phyloP scores from a whole-genome alignment of 1,140 invertebrate genomes.

The Leptinotarsa texana region DNA sequence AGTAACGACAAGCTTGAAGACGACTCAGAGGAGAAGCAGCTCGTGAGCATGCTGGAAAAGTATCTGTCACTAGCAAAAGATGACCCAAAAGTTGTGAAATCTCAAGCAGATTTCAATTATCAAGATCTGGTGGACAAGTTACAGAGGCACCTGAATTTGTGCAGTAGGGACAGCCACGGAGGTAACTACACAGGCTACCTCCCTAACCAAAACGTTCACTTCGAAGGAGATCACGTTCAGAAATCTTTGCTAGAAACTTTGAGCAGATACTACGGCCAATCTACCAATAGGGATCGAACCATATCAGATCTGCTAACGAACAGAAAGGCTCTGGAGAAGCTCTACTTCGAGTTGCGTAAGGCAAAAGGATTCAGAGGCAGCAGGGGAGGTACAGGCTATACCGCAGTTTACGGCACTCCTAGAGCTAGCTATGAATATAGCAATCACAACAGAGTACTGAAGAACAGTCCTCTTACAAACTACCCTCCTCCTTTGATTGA shows the following conservation, averaged over 20 bases:
- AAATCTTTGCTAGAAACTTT: conserved; percentile 67
- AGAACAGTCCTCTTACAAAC: conserved; percentile 37
- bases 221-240: conserved; percentile 64
- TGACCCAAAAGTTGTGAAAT: conserved; percentile 55
- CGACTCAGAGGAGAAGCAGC: conserved; percentile 60
- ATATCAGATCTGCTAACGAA: conserved; percentile 73
- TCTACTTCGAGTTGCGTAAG: conserved; percentile 73
- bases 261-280: conserved; percentile 68
- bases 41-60: conserved; percentile 69
- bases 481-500: conserved; percentile 69
- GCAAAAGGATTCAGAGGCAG: conserved; percentile 67
- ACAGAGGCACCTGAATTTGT: conserved; percentile 64
- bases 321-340: conserved; percentile 69
- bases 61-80: conserved; percentile 59
- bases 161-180: conserved; percentile 37
- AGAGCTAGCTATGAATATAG: conserved; percentile 31
- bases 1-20: conserved; percentile 45
- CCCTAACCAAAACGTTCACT: conserved; percentile 43
- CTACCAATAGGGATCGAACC: conserved; percentile 66
- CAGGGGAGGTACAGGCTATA: conserved; percentile 48
- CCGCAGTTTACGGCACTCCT: conserved; percentile 30
- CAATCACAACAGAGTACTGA: conserved; percentile 51
- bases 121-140: conserved; percentile 68
- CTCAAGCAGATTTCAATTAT: conserved; percentile 61
- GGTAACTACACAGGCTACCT: conserved; percentile 45